Evolutionary conservation across 2,797 vertebrate genomes (phyloP), one percentile per base, ranked within the genome.

Genomic region (Schizopygopsis pylzovi): DNA sequence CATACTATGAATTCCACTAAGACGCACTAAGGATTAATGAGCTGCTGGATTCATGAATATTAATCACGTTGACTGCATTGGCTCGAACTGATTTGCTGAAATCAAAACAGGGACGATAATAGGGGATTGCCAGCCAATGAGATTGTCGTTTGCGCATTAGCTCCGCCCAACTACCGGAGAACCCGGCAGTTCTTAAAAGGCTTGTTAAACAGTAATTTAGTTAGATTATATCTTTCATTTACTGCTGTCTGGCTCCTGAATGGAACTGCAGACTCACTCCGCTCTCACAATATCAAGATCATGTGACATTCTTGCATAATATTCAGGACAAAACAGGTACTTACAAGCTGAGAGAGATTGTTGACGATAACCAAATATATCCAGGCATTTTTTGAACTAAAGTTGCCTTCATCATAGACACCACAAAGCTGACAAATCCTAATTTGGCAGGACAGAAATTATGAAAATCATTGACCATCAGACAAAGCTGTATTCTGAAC

Each of bases 281-380:
- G 4, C 28, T 76, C 47, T 63, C 28, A 68, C 20, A 15, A 59
- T n/a, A 82, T 16, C 54, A 45, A 15, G 52, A 6, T 72, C 68
- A 82, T 13, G 37, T 82, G 52, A 61, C 20, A 12, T 54, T 25
- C 28, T 85, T 61, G 56, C 25, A 81, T 0, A 68, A 79, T 39
- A 84, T 59, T n/a, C 9, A 22, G 1, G 43, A 65, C 16, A 12
- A 61, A 71, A 1, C 63, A 43, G 41, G 22, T 54, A 18, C 84
- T 95, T 95, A 99, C 98, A 90, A 99, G 93, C 83, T 99, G 98
- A 82, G 98, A 99, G 92, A 99, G 94, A 83, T 99, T 99, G 94
- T 99, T 99, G 92, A 99, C 93, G 91, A 99, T 98, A 89, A 99
- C 98, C 92, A 99, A 93, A 90, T 99, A 99, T 0, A 98, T 99